Percentiles rank a stretch among this genome's conserved stretches.
These are phyloP conservation scores for Plutella xylostella DNA, from an alignment of 2,888 invertebrate genomes.

Conservation along the genomic window DNA sequence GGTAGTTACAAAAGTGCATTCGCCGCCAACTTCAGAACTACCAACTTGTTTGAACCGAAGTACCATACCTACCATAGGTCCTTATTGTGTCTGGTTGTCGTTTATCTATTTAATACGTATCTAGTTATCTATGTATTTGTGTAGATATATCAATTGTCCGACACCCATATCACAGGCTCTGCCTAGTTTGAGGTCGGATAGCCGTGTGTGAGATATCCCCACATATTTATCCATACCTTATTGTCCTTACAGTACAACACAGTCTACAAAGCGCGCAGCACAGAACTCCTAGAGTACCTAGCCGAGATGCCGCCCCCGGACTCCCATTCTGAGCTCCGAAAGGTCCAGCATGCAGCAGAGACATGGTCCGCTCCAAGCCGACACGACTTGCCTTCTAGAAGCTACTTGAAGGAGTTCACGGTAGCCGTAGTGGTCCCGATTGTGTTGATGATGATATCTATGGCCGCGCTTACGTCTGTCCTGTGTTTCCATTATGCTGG, in stretches of 20 bases:
- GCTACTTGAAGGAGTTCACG: conserved; percentile 76
- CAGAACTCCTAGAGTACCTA: conserved; percentile 45
- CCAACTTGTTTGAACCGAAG: too few species aligned
- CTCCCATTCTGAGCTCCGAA: conserved; percentile 17
- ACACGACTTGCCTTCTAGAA: conserved; percentile 73
- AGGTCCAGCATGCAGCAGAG: conserved; percentile 30
- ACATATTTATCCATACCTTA: too few species aligned
- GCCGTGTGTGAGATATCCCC: too few species aligned
- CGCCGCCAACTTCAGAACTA: too few species aligned
- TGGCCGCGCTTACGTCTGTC: conserved; percentile 76
- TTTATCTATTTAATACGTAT: too few species aligned
- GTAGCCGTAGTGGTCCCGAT: conserved; percentile 79
- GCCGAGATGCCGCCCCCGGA: conserved; percentile 28
- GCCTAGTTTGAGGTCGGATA: too few species aligned
- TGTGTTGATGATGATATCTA: conserved; percentile 73
- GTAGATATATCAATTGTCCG: too few species aligned
- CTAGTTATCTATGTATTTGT: too few species aligned
- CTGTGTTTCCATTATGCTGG: conserved; percentile 82
- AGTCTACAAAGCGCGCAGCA: conserved; percentile 41
- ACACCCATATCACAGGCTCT: too few species aligned
- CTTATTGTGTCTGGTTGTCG: too few species aligned
- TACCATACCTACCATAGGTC: too few species aligned
- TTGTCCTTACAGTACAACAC: conserved; percentile 49
- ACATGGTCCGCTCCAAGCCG: conserved; percentile 75
- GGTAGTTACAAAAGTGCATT: too few species aligned